These are phyloP conservation scores for Mormyrops attenuatus DNA, from an alignment of 2,797 vertebrate species.

Conservation along the genomic window DNA sequence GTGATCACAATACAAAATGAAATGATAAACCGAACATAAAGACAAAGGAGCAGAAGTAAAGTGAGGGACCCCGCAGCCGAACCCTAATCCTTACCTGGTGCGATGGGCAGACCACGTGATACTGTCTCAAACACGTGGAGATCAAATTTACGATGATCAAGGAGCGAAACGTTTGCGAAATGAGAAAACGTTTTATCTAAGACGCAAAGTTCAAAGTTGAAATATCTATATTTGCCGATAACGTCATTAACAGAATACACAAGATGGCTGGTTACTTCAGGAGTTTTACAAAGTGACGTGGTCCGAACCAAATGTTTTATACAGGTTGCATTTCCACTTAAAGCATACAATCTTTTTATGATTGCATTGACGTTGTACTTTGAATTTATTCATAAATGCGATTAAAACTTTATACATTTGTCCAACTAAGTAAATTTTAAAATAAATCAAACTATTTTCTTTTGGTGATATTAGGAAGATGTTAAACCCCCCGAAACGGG, in stretches of 20 bases:
- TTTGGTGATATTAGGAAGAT: neutral
- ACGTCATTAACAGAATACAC: neutral
- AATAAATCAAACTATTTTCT: neutral
- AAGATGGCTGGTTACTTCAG: conserved; percentile 2
- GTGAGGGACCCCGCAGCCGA: neutral
- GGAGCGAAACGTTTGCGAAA: neutral
- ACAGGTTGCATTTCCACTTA: neutral
- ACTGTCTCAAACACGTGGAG: neutral
- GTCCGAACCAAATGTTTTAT: conserved; percentile 2
- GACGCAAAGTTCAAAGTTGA: neutral
- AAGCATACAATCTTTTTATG: neutral
- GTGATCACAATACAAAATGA: neutral
- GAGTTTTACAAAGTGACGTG: neutral
- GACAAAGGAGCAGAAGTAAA: neutral
- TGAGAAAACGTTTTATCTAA: neutral
- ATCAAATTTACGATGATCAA: neutral
- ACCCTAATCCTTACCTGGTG: neutral
- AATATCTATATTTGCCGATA: neutral
- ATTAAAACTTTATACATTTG: too few relatives aligned
- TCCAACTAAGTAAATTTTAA: neutral
- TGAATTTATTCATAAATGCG: neutral
- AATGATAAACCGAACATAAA: neutral
- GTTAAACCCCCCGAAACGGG: neutral
- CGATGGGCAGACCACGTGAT: neutral
- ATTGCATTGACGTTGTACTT: neutral